Evolutionary conservation across 2,797 vertebrate species (phyloP).

Genomic region (Premnoplex brunnescens): DNA sequence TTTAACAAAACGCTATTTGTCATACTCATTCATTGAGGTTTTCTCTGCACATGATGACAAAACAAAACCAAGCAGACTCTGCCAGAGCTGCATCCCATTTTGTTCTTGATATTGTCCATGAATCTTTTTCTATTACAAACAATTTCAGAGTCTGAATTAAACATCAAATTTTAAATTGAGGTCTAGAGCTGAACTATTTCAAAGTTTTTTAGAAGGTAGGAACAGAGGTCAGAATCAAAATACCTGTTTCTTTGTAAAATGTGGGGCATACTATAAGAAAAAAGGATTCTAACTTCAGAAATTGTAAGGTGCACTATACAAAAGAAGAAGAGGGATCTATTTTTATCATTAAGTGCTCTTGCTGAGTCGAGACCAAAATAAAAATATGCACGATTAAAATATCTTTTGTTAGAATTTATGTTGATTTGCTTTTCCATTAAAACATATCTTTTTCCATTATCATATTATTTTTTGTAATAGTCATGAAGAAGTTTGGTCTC

Average conservation of each 20-base stretch:
- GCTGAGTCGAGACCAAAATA: not conserved
- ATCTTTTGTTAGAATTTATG: not conserved
- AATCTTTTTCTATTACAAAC: not conserved
- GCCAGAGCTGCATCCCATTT: not conserved
- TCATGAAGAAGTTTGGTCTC: not conserved
- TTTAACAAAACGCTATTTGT: not conserved
- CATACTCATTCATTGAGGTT: not conserved
- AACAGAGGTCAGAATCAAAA: not conserved
- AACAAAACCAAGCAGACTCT: not conserved
- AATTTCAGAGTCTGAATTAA: not conserved
- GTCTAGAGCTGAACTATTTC: not conserved
- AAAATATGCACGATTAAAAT: not conserved
- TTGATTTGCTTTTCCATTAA: not conserved
- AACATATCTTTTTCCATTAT: not conserved
- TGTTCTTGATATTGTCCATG: not conserved
- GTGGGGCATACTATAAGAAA: not conserved
- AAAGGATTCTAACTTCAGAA: not conserved
- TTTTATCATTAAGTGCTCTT: not conserved
- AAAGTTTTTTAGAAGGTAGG: not conserved
- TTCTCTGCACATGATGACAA: not conserved
- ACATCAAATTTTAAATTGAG: not conserved
- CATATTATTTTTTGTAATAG: not conserved
- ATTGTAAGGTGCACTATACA: rapidly evolving
- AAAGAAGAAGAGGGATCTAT: not conserved
- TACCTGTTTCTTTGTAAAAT: not conserved